Evolutionary conservation across 2,888 invertebrate genomes (phyloP).

Genomic region (Lasioglossum figueresi): DNA sequence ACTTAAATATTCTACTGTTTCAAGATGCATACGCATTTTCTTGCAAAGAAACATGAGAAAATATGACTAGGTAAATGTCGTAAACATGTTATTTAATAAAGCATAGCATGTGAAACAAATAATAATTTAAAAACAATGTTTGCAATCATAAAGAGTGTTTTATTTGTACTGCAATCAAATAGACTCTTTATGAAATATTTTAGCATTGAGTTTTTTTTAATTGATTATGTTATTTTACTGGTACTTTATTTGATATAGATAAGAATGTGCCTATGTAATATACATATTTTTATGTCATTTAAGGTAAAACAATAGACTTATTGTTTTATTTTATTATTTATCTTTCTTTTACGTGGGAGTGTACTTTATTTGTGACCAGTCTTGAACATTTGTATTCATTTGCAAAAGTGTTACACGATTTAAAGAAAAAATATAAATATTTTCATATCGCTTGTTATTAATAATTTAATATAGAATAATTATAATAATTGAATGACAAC

Average conservation of each 20-base stretch:
- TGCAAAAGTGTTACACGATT: not conserved
- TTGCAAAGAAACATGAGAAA: not conserved
- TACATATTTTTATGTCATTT: too few relatives aligned
- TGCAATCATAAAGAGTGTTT: not conserved
- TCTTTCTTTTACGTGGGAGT: too few relatives aligned
- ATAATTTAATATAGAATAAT: not conserved
- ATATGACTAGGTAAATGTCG: not conserved
- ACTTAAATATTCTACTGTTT: not conserved
- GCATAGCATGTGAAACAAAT: not conserved
- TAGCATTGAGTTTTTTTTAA: too few relatives aligned
- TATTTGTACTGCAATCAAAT: not conserved
- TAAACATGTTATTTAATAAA: not conserved
- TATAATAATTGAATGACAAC: not conserved
- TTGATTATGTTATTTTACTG: too few relatives aligned
- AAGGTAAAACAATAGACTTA: too few relatives aligned
- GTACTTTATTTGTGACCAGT: too few relatives aligned
- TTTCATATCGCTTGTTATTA: not conserved
- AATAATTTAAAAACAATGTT: not conserved
- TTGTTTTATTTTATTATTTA: too few relatives aligned
- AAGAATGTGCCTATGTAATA: too few relatives aligned
- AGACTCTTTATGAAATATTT: not conserved
- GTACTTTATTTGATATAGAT: too few relatives aligned
- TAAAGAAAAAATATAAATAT: not conserved
- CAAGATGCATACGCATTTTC: not conserved
- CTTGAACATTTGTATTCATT: too few relatives aligned